Conservation (phyloP, 1,140 invertebrate species). For the Hyphantria cunea region DNA sequence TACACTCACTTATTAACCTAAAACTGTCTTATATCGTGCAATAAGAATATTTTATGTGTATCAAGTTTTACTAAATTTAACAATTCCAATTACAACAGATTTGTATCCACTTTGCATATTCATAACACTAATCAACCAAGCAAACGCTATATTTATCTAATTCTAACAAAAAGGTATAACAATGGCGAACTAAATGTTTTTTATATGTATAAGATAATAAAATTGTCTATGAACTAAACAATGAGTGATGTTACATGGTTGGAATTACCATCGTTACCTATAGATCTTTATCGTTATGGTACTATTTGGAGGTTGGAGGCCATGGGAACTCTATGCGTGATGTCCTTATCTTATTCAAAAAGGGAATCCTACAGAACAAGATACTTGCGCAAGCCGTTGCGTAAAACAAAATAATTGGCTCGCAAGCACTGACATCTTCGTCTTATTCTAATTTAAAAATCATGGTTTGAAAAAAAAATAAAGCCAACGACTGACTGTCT, state of each 20-base stretch:
- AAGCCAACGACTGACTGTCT: slow-evolving; percentile 8
- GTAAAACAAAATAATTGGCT: slow-evolving; percentile 21
- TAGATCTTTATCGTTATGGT: slow-evolving; percentile 21
- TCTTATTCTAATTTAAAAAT: slow-evolving; percentile 23
- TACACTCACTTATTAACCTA: too few species aligned
- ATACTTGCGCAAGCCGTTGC: neutral
- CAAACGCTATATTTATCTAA: too few species aligned
- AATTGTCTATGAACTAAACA: slow-evolving; percentile 3
- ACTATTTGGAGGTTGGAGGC: slow-evolving; percentile 28
- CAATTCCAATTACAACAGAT: too few species aligned
- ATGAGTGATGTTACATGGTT: slow-evolving; percentile 10
- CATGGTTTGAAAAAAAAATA: slow-evolving; percentile 21
- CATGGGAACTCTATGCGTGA: slow-evolving; percentile 27
- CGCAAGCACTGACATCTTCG: slow-evolving; percentile 20
- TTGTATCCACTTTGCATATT: too few species aligned
- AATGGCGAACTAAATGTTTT: too few species aligned
- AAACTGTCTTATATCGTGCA: too few species aligned
- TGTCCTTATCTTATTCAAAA: slow-evolving; percentile 21
- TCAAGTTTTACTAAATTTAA: too few species aligned
- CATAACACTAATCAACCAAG: too few species aligned
- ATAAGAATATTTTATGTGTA: too few species aligned
- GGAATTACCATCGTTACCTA: slow-evolving; percentile 19
- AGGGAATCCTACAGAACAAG: slow-evolving; percentile 15
- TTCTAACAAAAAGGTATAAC: too few species aligned
- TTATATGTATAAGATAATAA: neutral